Conservation (phyloP, 2,888 invertebrate genomes). For the Eristalis arbustorum region DNA sequence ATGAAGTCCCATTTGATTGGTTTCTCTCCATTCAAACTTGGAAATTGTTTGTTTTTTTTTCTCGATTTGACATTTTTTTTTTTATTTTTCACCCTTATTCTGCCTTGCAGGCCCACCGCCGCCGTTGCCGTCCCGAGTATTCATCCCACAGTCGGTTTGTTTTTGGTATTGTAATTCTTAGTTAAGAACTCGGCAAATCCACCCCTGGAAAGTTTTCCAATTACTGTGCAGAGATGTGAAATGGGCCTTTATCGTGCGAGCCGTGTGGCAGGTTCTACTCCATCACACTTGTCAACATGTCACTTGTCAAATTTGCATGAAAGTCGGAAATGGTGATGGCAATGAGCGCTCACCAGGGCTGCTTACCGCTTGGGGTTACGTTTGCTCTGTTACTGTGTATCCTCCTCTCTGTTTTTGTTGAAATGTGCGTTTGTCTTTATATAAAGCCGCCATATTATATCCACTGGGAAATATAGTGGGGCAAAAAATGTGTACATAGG, state of each 20-base stretch:
- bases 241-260: constrained; percentile 71
- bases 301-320: constrained; percentile 77
- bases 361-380: constrained; percentile 47
- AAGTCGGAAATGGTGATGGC: constrained; percentile 53
- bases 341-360: constrained; percentile 38
- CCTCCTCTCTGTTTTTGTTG: constrained; percentile 12
- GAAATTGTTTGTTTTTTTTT: constrained; percentile 34
- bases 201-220: constrained; percentile 72
- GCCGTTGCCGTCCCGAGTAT: background rate
- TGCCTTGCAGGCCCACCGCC: background rate
- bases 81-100: constrained; percentile 33
- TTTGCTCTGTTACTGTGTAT: constrained; percentile 2
- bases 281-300: constrained; percentile 78
- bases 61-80: constrained; percentile 43
- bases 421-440: constrained; percentile 7
- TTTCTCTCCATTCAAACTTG: constrained; percentile 8
- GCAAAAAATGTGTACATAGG: background rate
- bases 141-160: constrained; percentile 36
- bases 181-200: constrained; percentile 48
- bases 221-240: constrained; percentile 71
- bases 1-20: constrained; percentile 72
- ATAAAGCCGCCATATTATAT: constrained; percentile 42
- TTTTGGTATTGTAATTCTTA: constrained; percentile 51
- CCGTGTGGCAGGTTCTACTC: constrained; percentile 72
- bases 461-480: constrained; percentile 12